Evolutionary conservation across 1,140 invertebrate genomes (phyloP).

Genomic region (Nylanderia fulva): DNA sequence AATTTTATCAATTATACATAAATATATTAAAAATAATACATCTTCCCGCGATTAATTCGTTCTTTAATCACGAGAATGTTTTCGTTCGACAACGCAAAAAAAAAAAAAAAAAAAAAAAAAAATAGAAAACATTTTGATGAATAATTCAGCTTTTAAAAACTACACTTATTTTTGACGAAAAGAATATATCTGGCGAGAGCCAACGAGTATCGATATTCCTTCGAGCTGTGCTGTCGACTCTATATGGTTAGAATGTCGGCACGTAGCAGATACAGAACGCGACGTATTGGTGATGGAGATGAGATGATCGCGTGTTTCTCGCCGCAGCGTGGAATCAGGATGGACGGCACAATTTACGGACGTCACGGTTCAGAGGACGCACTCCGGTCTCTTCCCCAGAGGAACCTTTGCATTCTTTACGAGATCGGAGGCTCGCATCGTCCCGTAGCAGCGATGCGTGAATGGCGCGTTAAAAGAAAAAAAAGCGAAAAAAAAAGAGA

Average conservation of each 20-base stretch:
- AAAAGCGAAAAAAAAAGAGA: background rate
- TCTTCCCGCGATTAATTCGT: background rate
- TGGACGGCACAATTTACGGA: constrained; percentile 68
- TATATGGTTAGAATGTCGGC: constrained; percentile 20
- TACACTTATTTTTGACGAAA: constrained; percentile 1
- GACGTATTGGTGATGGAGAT: constrained; percentile 49
- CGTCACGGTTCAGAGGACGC: constrained; percentile 44
- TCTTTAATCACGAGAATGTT: background rate
- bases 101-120: background rate
- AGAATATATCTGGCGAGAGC: background rate
- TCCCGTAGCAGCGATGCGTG: constrained; percentile 63
- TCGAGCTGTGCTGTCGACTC: background rate
- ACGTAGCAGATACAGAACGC: constrained; percentile 21
- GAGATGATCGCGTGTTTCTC: constrained; percentile 52
- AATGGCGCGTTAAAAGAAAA: constrained; percentile 37
- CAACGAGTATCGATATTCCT: constrained; percentile 23
- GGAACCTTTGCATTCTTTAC: constrained; percentile 68
- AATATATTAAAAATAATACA: too few species aligned
- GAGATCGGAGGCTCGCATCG: constrained; percentile 51
- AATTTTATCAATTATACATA: too few species aligned
- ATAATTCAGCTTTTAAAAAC: background rate
- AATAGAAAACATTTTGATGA: background rate
- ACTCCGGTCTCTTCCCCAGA: constrained; percentile 36
- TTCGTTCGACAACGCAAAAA: background rate
- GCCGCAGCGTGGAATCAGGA: constrained; percentile 66